Base-by-base conservation (phyloP, 2,113 vertebrate species). In the Myotis yumanensis region DNA sequence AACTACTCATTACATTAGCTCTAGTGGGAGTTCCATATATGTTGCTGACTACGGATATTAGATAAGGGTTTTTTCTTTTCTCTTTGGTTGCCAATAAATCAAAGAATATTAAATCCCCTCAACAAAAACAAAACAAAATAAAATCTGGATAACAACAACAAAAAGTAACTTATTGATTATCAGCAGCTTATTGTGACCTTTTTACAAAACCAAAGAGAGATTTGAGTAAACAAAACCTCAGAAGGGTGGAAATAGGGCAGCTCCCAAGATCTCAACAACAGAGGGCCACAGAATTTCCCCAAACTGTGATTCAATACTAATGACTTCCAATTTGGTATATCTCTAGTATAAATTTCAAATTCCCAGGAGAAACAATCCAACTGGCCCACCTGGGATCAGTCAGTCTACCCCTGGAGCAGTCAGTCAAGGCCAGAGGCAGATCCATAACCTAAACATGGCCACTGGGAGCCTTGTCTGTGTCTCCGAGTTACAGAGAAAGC, bases 181-280 rank as follows among this genome's bases (percentile, higher is more conserved):
- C 32, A 91, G 18, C 6, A 86, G 23, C 35, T 71, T 40, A 80
- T 17, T 76, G 51, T 18, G 6, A 52, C 4, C 5, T 54, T 86
- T 89, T 59, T 23, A 69, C 5, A 89, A n/a, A 89, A 43, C 46
- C 64, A 62, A 40, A 93, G 23, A 83, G 59, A 93, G 10, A 75
- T 64, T 12, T 83, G n/a, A 84, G 12, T 46, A 90, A 86, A 20
- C 25, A 91, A 87, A 89, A 88, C 25, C 40, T 85, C 40, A 92
- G 22, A 84, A 81, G 15, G 46, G 7, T n/a, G 43, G 11, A 59
- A 59, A 57, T 0, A 83, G 4, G 6, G 16, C 9, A 93, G 7
- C 22, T 75, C 20, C 37, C 88, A 28, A 43, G 14, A 59, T 71
- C 18, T 57, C 0, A 94, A 69, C 54, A 84, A 80, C 3, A 30